Base-by-base conservation (phyloP, 2,113 vertebrate genomes). In the Gymnogyps californianus region DNA sequence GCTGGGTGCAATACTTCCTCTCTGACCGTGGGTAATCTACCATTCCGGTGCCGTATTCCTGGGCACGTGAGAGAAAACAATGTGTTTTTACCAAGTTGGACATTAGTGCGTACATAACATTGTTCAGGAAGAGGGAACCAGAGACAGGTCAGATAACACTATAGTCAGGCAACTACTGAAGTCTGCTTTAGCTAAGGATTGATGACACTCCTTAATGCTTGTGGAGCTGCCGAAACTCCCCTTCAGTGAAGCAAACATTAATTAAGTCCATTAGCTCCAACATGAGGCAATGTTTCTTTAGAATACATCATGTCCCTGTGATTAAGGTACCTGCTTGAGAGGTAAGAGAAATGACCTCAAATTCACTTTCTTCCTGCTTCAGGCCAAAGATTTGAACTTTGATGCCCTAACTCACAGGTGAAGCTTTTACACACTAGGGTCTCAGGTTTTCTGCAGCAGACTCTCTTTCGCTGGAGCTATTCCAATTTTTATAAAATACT, bases 191-290 rank as follows among this genome's bases (percentile, higher is more conserved):
- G 36, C 25, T 85, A 32, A 82, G 74, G 66, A 92, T 76, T 84
- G 57, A 94, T 92, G 80, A 42, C 42, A 49, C 31, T 79, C 40
- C 49, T 89, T 93, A 87, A 72, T 72, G 71, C 31, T 84, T 67
- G 69, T 42, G 31, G 74, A 84, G 44, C 69, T 87, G 22, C 64
- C 87, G 46, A 95, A 89, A 87, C 62, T 83, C 62, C 57, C 18
- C 17, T 75, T 96, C 91, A 86, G 42, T 87, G 85, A 89, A 80
- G 81, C 52, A 95, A 96, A 59, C 57, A 79, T 91, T 67, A 89
- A 87, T 94, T 92, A 89, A 87, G 21, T 90, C 69, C 77, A 87
- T 92, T 91, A 91, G 36, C 57, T 82, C 24, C 40, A 89, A 57
- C 6, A 52, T 36, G 40, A 94, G 28, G 61, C 74, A 79, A 47